Base-by-base conservation (phyloP, 2,113 vertebrate species). In the Gymnarchus niloticus region DNA sequence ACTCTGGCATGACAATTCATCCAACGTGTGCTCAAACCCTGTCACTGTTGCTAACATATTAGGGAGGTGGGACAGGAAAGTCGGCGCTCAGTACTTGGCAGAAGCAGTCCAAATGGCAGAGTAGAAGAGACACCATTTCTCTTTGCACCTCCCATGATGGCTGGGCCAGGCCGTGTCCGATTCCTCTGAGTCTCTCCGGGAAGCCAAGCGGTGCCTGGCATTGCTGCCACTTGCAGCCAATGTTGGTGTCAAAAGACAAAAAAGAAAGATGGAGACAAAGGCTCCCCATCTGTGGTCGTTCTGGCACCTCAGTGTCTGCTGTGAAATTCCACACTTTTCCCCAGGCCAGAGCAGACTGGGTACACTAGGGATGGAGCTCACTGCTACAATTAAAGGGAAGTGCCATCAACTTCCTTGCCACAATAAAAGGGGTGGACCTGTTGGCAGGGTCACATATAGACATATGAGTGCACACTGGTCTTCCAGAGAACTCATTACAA, bases 251-350 rank as follows among this genome's bases (percentile, higher is more conserved):
- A 12, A 1, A 21, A 82, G 80, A 54, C 49, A 81, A 28, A 81
- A 81, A 81, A 51, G 77, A 48, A 81, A 48, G 44, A 82, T 54
- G 49, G 51, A 52, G 49, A 54, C 80, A 28, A 82, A 54, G 51
- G n/a, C 80, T 0, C 80, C 56, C 51, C 49, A 82, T 54, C 80
- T 82, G 80, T 52, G 80, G n/a, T 37, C 51, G 44, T 46, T 28
- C 41, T 0, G 77, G 77, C 23, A 3, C 49, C 80, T 82, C 14
- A 48, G 33, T 76, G 28, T 0, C 44, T 33, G 76, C 44, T 77
- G 73, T 46, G 41, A 48, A 33, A 78, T 78, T 37, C 8, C 44
- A n/a, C 25, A 33, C 48, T 28, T 56, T 28, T 51, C 28, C 49
- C n/a, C 17, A 3, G 28, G 80, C 80, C 51, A 82, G 51, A 9